Evolutionary conservation across 2,888 invertebrate genomes (phyloP).

Genomic region (Trypoxylon attenuatum): DNA sequence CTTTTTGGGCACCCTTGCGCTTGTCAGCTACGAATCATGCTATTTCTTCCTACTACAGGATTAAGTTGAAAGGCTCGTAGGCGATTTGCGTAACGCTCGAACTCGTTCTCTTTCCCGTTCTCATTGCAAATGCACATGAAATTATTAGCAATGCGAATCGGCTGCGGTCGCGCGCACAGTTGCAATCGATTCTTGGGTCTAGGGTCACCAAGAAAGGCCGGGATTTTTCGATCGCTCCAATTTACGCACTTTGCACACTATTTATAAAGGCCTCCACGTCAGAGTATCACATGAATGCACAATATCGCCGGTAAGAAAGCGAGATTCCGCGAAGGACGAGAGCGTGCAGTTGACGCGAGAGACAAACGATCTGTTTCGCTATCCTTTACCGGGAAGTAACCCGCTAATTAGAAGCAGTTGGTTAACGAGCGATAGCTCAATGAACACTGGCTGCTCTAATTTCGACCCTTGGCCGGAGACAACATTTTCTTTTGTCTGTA

Average conservation of each 20-base stretch:
- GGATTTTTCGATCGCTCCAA: neutral
- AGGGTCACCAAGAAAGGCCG: no score
- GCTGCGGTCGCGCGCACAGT: no score
- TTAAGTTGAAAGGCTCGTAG: no score
- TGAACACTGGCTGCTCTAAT: slow-evolving; percentile 52
- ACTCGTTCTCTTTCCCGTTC: no score
- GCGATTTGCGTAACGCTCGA: no score
- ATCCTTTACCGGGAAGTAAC: neutral
- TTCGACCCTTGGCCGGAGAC: slow-evolving; percentile 52
- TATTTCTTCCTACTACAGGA: no score
- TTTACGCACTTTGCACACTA: slow-evolving; percentile 13
- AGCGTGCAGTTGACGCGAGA: neutral
- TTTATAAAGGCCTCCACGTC: slow-evolving; percentile 5
- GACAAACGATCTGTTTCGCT: no score
- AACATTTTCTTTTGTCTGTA: slow-evolving; percentile 49
- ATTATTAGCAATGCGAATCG: no score
- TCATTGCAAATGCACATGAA: no score
- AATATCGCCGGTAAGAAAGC: neutral
- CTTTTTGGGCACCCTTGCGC: no score
- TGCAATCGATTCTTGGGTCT: no score
- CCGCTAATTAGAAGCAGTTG: slow-evolving; percentile 47
- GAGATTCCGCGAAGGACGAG: neutral
- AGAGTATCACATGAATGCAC: neutral
- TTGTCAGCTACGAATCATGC: no score
- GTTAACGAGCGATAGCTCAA: slow-evolving; percentile 54